Conservation (phyloP, 2,888 invertebrate species). For the Eutolmus rufibarbis region DNA sequence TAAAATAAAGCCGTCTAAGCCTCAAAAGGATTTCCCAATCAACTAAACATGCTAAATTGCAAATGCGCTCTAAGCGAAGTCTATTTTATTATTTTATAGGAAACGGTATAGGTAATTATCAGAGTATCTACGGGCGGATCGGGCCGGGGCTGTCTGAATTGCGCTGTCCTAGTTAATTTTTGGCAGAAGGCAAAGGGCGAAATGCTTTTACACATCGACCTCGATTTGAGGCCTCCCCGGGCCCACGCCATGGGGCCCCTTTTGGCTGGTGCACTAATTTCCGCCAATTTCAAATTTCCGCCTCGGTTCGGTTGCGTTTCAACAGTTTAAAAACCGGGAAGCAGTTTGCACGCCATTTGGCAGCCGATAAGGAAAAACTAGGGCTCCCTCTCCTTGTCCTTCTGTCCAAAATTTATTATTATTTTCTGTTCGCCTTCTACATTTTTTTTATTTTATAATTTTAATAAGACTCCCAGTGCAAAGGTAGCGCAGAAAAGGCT, state of each 20-base stretch:
- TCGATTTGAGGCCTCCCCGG: neutral
- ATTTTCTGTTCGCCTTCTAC: neutral
- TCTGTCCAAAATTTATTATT: neutral
- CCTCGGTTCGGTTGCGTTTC: neutral
- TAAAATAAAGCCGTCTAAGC: neutral
- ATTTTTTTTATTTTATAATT: neutral
- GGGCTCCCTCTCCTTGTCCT: neutral
- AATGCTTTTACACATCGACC: neutral
- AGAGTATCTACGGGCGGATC: neutral
- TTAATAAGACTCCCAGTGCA: neutral
- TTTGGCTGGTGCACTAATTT: neutral
- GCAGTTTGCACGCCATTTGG: slow-evolving; percentile 6
- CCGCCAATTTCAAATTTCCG: neutral
- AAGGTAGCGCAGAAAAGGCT: neutral
- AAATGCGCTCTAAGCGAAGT: neutral
- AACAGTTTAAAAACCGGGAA: neutral
- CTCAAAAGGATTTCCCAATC: neutral
- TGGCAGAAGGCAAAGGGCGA: neutral
- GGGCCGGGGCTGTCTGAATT: neutral
- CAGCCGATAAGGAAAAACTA: neutral
- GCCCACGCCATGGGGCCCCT: neutral
- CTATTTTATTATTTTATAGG: neutral
- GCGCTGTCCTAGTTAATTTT: neutral
- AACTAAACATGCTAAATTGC: neutral
- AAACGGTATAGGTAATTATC: neutral